These are phyloP conservation scores for Rapana venosa DNA, from an alignment of 2,888 invertebrate genomes.

Conservation along the genomic window DNA sequence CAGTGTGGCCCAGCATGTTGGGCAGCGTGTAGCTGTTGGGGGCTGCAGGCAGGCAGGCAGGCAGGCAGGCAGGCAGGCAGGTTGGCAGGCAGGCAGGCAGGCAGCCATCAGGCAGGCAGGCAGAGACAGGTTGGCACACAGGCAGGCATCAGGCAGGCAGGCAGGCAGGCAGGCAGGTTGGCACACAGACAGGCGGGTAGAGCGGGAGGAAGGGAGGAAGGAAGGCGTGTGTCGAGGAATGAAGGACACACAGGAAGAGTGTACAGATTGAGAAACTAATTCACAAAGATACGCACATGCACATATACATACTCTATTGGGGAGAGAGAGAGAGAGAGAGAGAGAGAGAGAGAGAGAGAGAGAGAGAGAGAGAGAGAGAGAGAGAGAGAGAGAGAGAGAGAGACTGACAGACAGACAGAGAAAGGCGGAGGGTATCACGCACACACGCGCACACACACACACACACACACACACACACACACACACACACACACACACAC, in stretches of 20 bases:
- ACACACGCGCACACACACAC: no score
- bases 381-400: not conserved
- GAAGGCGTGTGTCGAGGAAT: no score
- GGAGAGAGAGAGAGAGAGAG: not conserved
- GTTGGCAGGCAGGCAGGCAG: not conserved
- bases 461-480: no score
- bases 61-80: not conserved
- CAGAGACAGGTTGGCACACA: not conserved
- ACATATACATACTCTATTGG: not conserved
- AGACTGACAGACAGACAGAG: not conserved
- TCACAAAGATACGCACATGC: not conserved
- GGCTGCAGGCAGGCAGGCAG: constrained; percentile 55
- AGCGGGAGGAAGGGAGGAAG: no score
- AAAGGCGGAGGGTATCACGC: no score
- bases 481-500: no score
- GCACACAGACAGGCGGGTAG: not conserved
- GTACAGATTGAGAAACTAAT: no score
- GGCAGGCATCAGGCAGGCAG: not conserved
- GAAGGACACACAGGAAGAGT: no score
- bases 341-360: not conserved
- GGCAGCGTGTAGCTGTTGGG: constrained; percentile 75
- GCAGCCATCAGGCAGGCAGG: not conserved
- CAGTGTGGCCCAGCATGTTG: constrained; percentile 73
- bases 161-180: not conserved
- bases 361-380: constrained; percentile 7